phyloP scores from a whole-genome alignment of 2,797 vertebrate species.

The Euphonia xanthogaster region DNA sequence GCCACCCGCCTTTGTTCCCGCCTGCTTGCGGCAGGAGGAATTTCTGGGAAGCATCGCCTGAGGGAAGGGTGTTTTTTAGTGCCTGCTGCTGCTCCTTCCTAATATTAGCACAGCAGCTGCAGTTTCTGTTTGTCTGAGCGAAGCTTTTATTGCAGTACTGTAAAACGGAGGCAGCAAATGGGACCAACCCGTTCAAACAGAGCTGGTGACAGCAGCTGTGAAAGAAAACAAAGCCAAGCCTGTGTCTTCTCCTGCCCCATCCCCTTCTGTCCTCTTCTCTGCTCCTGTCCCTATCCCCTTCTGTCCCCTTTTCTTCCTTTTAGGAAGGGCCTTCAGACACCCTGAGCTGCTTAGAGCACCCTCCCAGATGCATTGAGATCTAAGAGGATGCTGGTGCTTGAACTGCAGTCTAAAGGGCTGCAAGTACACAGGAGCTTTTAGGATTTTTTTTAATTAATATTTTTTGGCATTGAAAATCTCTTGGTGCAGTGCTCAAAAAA shows the following conservation, averaged over 20 bases:
- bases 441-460: background rate
- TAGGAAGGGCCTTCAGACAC: background rate
- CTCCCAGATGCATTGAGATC: background rate
- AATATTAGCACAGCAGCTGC: constrained; percentile 2
- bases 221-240: background rate
- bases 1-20: background rate
- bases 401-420: background rate
- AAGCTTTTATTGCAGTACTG: background rate
- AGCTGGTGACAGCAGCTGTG: background rate
- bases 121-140: background rate
- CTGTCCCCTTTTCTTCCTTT: background rate
- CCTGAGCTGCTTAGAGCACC: background rate
- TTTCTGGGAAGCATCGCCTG: background rate
- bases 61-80: background rate
- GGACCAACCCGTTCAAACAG: background rate
- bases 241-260: background rate
- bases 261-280: background rate
- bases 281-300: background rate
- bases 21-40: background rate
- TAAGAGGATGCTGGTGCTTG: background rate
- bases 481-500: background rate
- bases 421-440: background rate
- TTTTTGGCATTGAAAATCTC: background rate
- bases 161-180: background rate
- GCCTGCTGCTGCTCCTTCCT: background rate